Conservation (phyloP, 2,797 vertebrate genomes). For the Myoxocephalus aenaeus region DNA sequence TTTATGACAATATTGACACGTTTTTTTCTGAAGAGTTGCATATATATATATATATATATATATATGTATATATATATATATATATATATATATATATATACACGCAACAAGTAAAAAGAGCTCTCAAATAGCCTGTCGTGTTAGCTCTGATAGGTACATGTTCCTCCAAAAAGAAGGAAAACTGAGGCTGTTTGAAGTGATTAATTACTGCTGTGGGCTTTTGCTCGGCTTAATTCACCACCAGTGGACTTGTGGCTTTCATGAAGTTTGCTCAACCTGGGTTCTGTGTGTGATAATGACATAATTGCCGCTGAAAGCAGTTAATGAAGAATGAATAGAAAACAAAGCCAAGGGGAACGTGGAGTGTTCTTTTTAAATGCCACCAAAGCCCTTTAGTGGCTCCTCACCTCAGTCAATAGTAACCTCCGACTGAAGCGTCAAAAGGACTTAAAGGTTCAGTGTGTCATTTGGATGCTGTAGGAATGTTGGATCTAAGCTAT, state of each 20-base stretch:
- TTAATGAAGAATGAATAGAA: conserved; percentile 28
- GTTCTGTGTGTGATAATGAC: conserved; percentile 24
- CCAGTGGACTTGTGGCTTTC: conserved; percentile 11
- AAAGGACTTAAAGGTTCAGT: not conserved
- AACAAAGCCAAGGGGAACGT: conserved; percentile 16
- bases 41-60: too few relatives aligned
- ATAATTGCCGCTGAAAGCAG: conserved; percentile 28
- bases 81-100: too few relatives aligned
- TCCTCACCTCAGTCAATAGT: conserved; percentile 14
- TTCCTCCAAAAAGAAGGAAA: not conserved
- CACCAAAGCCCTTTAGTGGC: not conserved
- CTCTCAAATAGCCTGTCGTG: not conserved
- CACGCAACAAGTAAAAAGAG: not conserved
- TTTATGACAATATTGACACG: too few relatives aligned
- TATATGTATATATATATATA: too few relatives aligned
- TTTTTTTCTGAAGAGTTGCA: too few relatives aligned
- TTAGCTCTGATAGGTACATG: not conserved
- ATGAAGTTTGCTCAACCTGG: conserved; percentile 18
- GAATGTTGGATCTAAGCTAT: not conserved
- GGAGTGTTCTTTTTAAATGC: conserved; percentile 31
- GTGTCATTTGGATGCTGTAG: not conserved
- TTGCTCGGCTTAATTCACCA: not conserved
- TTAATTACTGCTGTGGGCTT: conserved; percentile 8
- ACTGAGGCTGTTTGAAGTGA: not conserved
- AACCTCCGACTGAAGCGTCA: not conserved